These are phyloP conservation scores for Trachurus trachurus DNA, from an alignment of 2,797 vertebrate genomes.

Conservation along the genomic window DNA sequence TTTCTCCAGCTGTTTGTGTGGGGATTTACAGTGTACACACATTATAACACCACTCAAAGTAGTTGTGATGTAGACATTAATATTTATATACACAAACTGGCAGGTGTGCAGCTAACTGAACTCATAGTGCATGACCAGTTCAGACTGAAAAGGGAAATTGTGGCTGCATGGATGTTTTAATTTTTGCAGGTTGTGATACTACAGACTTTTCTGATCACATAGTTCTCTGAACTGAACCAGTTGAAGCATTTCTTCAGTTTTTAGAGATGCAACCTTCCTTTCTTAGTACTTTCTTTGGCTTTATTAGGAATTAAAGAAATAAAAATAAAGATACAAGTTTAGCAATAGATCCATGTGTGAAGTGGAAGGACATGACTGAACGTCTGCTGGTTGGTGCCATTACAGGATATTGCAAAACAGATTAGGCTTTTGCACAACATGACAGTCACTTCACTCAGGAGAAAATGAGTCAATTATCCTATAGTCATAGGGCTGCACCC, in stretches of 20 bases:
- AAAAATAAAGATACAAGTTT: no score
- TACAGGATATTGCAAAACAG: constrained; percentile 9
- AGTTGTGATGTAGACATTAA: background rate
- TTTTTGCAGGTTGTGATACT: no score
- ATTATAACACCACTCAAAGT: background rate
- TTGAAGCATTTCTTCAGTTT: no score
- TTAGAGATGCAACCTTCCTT: no score
- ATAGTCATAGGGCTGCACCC: background rate
- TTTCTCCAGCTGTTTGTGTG: constrained; percentile 4
- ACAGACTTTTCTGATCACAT: no score
- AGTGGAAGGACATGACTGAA: background rate
- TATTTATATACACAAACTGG: background rate
- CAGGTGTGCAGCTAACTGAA: background rate
- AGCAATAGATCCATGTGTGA: no score
- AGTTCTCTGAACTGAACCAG: no score
- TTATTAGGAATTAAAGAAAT: no score
- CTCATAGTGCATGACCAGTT: no score
- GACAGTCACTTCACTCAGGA: background rate
- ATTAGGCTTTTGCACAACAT: background rate
- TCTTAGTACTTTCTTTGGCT: no score
- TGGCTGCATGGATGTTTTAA: no score
- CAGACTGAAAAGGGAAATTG: no score
- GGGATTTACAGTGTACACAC: background rate
- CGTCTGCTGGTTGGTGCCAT: background rate
- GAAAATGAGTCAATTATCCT: background rate